Evolutionary conservation across 37 sponge, comb jelly and placozoan genomes (phyloP).

Genomic region (Ephydatia muelleri): DNA sequence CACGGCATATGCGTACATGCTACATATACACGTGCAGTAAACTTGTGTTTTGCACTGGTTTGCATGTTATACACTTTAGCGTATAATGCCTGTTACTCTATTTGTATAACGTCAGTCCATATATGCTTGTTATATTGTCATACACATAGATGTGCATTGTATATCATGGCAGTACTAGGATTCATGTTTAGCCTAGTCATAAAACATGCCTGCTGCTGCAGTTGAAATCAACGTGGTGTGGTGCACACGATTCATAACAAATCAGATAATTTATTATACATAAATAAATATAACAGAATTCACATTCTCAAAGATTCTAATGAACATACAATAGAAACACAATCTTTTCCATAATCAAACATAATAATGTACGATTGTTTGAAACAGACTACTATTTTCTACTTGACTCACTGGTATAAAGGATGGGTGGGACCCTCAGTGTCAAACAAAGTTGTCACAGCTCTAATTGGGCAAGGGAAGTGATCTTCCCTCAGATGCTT

Average conservation of each 20-base stretch:
- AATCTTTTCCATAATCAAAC: not conserved
- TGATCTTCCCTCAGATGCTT: not conserved
- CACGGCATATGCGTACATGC: not conserved
- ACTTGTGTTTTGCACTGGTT: not conserved
- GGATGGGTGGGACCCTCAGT: not conserved
- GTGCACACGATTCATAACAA: not conserved
- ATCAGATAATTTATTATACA: not conserved
- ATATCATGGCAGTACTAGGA: too few relatives aligned
- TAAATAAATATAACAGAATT: not conserved
- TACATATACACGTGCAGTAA: not conserved
- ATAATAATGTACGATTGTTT: not conserved
- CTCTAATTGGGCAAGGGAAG: not conserved
- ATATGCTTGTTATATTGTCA: too few relatives aligned
- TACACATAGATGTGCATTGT: too few relatives aligned
- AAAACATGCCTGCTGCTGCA: not conserved
- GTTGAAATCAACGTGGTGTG: not conserved
- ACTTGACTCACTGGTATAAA: not conserved
- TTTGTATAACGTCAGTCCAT: too few relatives aligned
- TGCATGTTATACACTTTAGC: not conserved
- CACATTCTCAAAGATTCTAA: too few relatives aligned
- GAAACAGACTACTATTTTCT: not conserved
- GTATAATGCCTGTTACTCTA: not conserved
- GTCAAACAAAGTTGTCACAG: not conserved
- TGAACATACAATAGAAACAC: not conserved
- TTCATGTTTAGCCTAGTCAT: not conserved